phyloP scores from a whole-genome alignment of 1,140 invertebrate genomes.

The Eupeodes corollae region DNA sequence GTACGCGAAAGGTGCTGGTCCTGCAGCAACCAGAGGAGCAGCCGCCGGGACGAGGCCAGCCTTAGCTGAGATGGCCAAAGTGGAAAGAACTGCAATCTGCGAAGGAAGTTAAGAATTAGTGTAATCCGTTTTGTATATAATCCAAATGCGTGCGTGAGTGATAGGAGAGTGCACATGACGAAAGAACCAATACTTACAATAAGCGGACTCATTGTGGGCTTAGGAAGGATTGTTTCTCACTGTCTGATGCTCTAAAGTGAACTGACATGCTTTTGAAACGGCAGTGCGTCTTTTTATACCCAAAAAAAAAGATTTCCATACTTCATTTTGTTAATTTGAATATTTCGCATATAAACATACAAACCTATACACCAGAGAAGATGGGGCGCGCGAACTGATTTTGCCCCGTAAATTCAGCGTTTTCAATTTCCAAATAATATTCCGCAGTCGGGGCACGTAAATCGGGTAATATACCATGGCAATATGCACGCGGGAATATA shows the following conservation, averaged over 20 bases:
- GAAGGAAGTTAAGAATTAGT: not conserved
- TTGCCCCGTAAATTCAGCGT: too few relatives aligned
- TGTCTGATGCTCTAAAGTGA: constrained; percentile 34
- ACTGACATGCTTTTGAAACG: constrained; percentile 34
- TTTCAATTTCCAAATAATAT: not conserved
- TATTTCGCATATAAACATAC: too few relatives aligned
- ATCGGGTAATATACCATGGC: not conserved
- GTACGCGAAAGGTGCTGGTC: constrained; percentile 9
- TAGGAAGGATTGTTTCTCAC: constrained; percentile 30
- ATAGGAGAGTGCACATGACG: too few relatives aligned
- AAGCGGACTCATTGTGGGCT: constrained; percentile 35
- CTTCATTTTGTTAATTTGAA: too few relatives aligned
- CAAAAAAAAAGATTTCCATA: not conserved
- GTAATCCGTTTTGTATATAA: not conserved
- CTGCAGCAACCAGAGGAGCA: constrained; percentile 2
- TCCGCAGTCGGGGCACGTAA: not conserved
- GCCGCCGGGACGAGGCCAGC: constrained; percentile 17
- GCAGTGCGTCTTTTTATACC: constrained; percentile 30
- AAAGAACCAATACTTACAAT: constrained; percentile 22
- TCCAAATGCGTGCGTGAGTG: not conserved
- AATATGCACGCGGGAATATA: not conserved
- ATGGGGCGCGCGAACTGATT: too few relatives aligned
- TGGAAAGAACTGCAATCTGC: constrained; percentile 32
- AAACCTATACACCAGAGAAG: too few relatives aligned
- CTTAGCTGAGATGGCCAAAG: constrained; percentile 26